A percentile compares a stretch with the other conserved stretches of the same genome.
Evolutionary conservation across 1,140 invertebrate genomes (phyloP).

Genomic region (Procambarus virginalis): DNA sequence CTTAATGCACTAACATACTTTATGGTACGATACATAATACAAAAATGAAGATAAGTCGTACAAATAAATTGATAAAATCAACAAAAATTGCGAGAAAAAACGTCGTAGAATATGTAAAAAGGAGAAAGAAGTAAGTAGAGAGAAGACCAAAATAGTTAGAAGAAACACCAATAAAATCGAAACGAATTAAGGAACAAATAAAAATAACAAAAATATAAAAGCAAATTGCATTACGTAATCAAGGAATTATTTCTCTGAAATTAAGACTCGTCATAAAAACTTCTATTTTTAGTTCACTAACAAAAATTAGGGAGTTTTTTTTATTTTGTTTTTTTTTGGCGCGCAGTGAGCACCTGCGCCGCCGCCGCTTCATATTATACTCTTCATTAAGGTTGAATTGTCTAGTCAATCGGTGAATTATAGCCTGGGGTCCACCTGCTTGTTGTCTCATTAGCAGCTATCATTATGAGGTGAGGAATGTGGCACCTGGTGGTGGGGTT

Average conservation of each 20-base stretch:
- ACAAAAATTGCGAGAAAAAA: too few species aligned
- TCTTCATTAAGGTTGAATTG: conserved; percentile 23
- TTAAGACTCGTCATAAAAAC: neutral
- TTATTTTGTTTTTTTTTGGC: neutral
- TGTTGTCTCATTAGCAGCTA: neutral
- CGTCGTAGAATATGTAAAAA: too few species aligned
- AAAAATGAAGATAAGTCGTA: too few species aligned
- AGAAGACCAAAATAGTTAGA: too few species aligned
- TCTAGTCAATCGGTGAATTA: conserved; percentile 38
- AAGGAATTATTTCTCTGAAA: neutral
- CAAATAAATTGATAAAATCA: too few species aligned
- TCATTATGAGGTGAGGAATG: neutral
- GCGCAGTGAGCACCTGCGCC: neutral
- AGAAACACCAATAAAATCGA: too few species aligned
- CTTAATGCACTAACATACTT: too few species aligned
- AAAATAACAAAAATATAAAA: neutral
- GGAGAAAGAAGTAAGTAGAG: too few species aligned
- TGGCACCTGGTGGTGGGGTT: neutral
- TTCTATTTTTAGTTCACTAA: neutral
- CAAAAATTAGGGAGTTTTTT: neutral
- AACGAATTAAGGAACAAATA: neutral
- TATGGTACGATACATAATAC: too few species aligned
- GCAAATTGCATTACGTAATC: too few species aligned
- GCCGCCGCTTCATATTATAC: neutral
- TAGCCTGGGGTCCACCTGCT: neutral